Evolutionary conservation across 2,888 invertebrate genomes (phyloP).

Genomic region (Nasonovia ribisnigri): DNA sequence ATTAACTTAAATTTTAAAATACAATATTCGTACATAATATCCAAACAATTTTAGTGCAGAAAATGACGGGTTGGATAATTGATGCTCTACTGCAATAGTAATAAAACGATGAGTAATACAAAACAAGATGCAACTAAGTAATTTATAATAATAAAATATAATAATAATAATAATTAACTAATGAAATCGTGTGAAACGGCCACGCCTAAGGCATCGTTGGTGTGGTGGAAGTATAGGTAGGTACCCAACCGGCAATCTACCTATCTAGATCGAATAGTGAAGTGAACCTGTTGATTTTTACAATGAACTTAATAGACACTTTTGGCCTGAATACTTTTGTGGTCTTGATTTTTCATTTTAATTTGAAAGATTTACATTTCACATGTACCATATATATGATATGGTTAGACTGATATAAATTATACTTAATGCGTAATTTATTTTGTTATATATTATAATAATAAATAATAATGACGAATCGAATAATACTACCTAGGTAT

Average conservation of each 20-base stretch:
- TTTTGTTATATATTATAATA: background rate
- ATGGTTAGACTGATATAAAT: background rate
- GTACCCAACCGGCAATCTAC: background rate
- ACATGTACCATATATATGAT: background rate
- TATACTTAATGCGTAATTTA: background rate
- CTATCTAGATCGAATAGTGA: background rate
- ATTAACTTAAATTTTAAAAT: no score
- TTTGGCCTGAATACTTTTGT: background rate
- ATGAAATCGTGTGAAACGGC: background rate
- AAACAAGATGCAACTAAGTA: background rate
- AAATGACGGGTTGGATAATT: no score
- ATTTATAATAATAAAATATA: background rate
- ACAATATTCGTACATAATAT: no score
- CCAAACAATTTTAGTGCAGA: no score
- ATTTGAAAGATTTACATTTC: background rate
- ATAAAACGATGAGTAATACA: background rate
- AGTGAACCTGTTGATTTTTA: background rate
- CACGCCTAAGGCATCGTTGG: background rate
- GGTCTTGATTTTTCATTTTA: background rate
- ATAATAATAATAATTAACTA: conserved; percentile 10
- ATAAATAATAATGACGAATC: background rate
- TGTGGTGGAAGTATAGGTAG: background rate
- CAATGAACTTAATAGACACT: background rate
- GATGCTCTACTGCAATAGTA: no score
- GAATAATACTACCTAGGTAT: background rate